Evolutionary conservation across 2,888 invertebrate species (phyloP).

Genomic region (Amiota communis): DNA sequence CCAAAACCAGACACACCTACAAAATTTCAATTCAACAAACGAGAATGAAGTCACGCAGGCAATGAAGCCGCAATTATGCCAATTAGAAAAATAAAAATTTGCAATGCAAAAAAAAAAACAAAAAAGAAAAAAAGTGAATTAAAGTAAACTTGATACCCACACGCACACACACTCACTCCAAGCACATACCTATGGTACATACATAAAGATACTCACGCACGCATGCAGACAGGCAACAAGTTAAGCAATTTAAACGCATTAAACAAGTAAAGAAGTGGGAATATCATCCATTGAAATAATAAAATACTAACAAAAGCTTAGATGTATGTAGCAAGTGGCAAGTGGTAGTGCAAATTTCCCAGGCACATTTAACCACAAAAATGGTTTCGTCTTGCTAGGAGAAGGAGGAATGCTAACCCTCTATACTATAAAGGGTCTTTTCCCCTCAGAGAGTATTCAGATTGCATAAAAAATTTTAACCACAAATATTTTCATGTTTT

Average conservation of each 20-base stretch:
- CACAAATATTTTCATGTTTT: constrained; percentile 36
- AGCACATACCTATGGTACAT: neutral
- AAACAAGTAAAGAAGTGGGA: constrained; percentile 5
- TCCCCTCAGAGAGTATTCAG: constrained; percentile 32
- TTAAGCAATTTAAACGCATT: neutral
- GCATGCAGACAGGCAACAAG: constrained; percentile 12
- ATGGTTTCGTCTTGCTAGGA: neutral
- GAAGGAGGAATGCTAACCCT: neutral
- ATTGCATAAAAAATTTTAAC: constrained; percentile 56
- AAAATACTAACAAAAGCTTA: constrained; percentile 16
- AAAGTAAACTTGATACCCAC: neutral
- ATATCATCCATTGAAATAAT: neutral
- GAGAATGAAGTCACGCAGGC: constrained; percentile 12
- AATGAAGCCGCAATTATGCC: constrained; percentile 56
- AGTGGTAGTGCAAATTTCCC: neutral
- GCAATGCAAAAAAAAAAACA: constrained; percentile 51
- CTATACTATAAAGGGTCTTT: too few relatives aligned
- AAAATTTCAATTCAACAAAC: neutral
- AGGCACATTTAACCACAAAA: neutral
- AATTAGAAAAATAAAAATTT: constrained; percentile 55
- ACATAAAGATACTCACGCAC: neutral
- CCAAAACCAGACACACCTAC: constrained; percentile 16
- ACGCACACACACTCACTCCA: neutral
- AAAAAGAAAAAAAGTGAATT: constrained; percentile 10
- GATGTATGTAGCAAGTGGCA: neutral